Percentiles rank a stretch among this genome's conserved stretches.
Conservation (phyloP, 2,888 invertebrate species). For the Pseudococcus jackbeardsleyi region DNA sequence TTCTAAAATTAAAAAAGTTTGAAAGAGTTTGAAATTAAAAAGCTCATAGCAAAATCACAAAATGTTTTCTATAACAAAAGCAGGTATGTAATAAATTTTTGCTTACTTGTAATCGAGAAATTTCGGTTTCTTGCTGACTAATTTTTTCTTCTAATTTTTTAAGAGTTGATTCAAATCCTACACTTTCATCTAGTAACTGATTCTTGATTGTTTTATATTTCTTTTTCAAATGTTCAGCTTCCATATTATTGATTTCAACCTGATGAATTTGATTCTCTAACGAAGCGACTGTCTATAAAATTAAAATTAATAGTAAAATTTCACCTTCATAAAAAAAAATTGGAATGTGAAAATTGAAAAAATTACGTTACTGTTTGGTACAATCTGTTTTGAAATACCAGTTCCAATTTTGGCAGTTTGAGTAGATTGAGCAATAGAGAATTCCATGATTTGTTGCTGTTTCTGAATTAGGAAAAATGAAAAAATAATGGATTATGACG, state of each 20-base stretch:
- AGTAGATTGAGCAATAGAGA: slow-evolving; percentile 40
- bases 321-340: background rate
- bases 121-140: slow-evolving; percentile 79
- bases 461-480: slow-evolving; percentile 26
- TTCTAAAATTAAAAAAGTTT: slow-evolving; percentile 70
- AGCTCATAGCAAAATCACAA: too few species aligned
- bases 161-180: slow-evolving; percentile 81
- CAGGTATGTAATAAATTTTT: background rate
- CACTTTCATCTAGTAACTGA: slow-evolving; percentile 78
- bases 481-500: background rate
- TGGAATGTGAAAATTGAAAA: background rate
- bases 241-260: slow-evolving; percentile 84
- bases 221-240: slow-evolving; percentile 83
- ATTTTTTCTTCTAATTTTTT: slow-evolving; percentile 79
- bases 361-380: slow-evolving; percentile 13
- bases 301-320: background rate
- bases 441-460: slow-evolving; percentile 25
- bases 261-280: slow-evolving; percentile 87
- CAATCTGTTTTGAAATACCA: slow-evolving; percentile 27
- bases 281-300: slow-evolving; percentile 72
- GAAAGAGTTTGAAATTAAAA: background rate
- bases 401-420: slow-evolving; percentile 4
- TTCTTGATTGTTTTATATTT: slow-evolving; percentile 81
- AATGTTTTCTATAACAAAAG: too few species aligned
- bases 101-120: slow-evolving; percentile 79